A percentile compares a stretch with the other conserved stretches of the same genome.
Evolutionary conservation across 2,888 invertebrate species (phyloP).

Genomic region (Crioceris asparagi): DNA sequence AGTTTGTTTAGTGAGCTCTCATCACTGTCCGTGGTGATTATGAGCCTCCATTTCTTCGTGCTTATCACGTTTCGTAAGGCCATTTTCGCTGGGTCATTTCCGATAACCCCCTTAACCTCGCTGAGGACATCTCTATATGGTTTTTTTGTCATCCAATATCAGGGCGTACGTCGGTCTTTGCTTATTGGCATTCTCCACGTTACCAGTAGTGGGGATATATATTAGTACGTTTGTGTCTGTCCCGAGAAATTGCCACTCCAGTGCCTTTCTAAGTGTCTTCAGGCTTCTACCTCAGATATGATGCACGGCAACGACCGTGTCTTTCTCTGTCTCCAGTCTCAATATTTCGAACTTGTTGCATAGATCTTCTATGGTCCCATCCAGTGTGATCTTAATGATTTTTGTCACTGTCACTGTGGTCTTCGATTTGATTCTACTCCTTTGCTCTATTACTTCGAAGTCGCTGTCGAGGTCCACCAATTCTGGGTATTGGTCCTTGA

Average conservation of each 20-base stretch:
- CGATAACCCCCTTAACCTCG: too few relatives aligned
- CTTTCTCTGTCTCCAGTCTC: slow-evolving; percentile 3
- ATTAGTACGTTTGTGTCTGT: too few relatives aligned
- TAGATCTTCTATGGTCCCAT: slow-evolving; percentile 1
- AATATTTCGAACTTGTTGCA: slow-evolving; percentile 4
- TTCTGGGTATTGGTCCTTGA: slow-evolving; percentile 4
- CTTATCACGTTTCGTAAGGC: not conserved
- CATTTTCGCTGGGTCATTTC: too few relatives aligned
- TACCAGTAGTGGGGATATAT: too few relatives aligned
- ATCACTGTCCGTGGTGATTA: not conserved
- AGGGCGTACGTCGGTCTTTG: too few relatives aligned
- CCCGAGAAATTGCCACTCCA: not conserved
- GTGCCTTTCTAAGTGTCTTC: slow-evolving; percentile 2
- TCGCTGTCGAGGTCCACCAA: not conserved
- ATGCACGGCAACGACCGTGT: slow-evolving; percentile 1
- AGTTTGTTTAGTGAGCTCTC: not conserved
- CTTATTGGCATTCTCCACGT: too few relatives aligned
- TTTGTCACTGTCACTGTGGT: not conserved
- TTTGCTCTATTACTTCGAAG: slow-evolving; percentile 6
- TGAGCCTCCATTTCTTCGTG: slow-evolving; percentile 1
- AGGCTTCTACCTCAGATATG: not conserved
- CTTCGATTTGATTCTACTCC: slow-evolving; percentile 1
- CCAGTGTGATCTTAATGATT: slow-evolving; percentile 2
- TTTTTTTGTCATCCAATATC: too few relatives aligned
- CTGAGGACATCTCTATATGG: too few relatives aligned